Conservation (phyloP, 35 echinoderm and acorn worm genomes). For the Holothuria glaberrima region DNA sequence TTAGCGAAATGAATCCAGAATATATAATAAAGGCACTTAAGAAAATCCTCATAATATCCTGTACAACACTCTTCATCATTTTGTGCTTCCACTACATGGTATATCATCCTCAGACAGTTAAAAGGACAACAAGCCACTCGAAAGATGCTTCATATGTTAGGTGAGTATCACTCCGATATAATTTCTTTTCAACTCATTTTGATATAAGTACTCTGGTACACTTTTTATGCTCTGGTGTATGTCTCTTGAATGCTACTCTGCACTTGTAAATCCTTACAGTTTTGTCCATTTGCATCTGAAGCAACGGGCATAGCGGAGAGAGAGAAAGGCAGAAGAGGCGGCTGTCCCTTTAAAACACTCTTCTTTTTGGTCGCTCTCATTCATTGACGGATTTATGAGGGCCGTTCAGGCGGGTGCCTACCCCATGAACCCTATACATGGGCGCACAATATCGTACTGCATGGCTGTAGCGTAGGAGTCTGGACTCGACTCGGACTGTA, state of each 20-base stretch:
- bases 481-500: too few relatives aligned
- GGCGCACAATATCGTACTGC: too few relatives aligned
- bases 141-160: conserved; percentile 14
- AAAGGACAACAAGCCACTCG: neutral
- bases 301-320: too few relatives aligned
- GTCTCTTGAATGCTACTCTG: neutral
- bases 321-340: neutral
- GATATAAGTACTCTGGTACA: neutral
- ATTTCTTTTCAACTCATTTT: neutral
- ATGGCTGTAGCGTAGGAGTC: too few relatives aligned
- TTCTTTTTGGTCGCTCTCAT: too few relatives aligned
- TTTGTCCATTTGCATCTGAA: too few relatives aligned
- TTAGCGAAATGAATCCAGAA: neutral
- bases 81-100: conserved; percentile 5
- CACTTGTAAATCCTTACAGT: neutral
- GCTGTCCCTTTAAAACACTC: neutral
- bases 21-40: conserved; percentile 20
- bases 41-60: neutral
- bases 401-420: too few relatives aligned
- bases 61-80: neutral
- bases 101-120: neutral
- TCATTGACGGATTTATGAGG: too few relatives aligned
- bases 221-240: neutral
- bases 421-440: too few relatives aligned
- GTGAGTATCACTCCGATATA: neutral